Conservation (phyloP, 2,113 vertebrate genomes). For the Sceloporus tristichus region DNA sequence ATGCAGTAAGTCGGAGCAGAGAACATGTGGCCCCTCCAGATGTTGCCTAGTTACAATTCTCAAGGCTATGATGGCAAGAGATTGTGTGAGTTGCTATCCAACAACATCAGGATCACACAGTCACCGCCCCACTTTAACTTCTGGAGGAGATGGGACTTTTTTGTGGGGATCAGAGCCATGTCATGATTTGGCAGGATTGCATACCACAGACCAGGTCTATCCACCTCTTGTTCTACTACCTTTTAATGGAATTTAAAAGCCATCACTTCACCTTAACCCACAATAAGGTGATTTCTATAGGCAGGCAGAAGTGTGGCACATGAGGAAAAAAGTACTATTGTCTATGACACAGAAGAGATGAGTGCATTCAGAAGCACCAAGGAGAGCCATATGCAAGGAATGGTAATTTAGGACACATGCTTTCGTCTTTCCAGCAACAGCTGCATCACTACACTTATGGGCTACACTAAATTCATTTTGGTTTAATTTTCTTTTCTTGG, state of each 20-base stretch:
- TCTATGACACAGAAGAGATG: too few relatives aligned
- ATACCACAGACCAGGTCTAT: fast-evolving
- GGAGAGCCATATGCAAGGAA: neutral
- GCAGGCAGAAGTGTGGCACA: neutral
- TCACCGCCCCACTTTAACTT: neutral
- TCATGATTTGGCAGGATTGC: neutral
- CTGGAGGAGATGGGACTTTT: too few relatives aligned
- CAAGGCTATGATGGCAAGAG: neutral
- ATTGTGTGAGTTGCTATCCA: neutral
- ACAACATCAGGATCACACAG: too few relatives aligned
- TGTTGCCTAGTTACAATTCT: neutral
- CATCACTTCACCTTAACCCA: neutral
- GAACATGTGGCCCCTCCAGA: neutral
- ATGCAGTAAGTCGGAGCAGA: neutral
- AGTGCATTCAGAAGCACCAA: neutral
- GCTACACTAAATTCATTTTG: neutral
- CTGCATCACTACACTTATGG: neutral
- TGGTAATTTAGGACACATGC: neutral
- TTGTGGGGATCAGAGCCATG: neutral
- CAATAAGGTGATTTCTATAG: too few relatives aligned
- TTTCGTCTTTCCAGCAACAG: neutral
- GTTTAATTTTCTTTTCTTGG: neutral
- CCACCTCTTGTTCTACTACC: neutral
- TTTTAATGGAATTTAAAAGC: neutral
- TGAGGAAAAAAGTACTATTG: neutral